Percentiles rank a stretch among this genome's conserved stretches.
Evolutionary conservation across 2,888 invertebrate genomes (phyloP).

Genomic region (Dynastes hyllus): DNA sequence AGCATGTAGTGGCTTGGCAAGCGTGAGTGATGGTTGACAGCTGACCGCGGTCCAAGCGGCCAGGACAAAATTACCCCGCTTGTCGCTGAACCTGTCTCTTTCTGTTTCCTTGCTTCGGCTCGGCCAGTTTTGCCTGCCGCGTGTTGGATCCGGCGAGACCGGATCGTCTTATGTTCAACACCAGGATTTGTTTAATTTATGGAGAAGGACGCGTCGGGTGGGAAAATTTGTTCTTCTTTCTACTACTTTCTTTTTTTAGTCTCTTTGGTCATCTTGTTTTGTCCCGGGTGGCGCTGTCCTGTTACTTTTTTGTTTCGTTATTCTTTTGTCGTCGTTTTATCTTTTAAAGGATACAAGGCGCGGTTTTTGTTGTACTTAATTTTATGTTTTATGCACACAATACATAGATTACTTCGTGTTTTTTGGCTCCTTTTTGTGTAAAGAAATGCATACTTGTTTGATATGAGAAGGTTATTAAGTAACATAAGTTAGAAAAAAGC

Average conservation of each 20-base stretch:
- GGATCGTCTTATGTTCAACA: constrained; percentile 50
- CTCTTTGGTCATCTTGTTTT: constrained; percentile 6
- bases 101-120: constrained; percentile 38
- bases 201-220: constrained; percentile 2
- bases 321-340: constrained; percentile 15
- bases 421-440: too few relatives aligned
- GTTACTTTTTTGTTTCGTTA: constrained; percentile 10
- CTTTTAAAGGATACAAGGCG: background rate
- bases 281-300: background rate
- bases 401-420: background rate
- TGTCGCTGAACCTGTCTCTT: constrained; percentile 44
- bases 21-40: constrained; percentile 72
- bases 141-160: background rate
- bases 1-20: constrained; percentile 71
- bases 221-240: background rate
- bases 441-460: too few relatives aligned
- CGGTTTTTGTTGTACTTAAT: background rate
- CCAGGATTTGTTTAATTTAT: constrained; percentile 50
- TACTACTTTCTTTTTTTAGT: background rate
- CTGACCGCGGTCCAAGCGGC: constrained; percentile 69
- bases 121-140: background rate
- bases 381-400: background rate
- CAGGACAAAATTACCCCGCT: constrained; percentile 60
- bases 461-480: too few relatives aligned
- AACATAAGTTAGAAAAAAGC: too few relatives aligned